Evolutionary conservation across 2,888 invertebrate genomes (phyloP).

Genomic region (Thalpophila matura): DNA sequence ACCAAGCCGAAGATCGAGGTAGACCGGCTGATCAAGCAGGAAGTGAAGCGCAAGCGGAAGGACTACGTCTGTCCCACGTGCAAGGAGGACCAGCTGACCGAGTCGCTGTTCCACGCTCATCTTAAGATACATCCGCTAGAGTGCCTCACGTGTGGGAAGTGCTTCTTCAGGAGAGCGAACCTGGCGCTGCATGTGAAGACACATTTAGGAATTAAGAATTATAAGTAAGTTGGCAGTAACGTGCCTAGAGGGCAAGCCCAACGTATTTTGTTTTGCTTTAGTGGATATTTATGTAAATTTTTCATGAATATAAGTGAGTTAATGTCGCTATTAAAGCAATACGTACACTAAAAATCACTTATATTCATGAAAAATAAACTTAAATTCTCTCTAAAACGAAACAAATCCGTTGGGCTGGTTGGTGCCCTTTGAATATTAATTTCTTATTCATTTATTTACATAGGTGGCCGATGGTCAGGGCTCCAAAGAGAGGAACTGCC

Average conservation of each 20-base stretch:
- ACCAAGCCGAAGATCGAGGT: constrained; percentile 85
- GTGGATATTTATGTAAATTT: too few relatives aligned
- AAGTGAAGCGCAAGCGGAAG: constrained; percentile 74
- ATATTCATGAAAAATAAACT: too few relatives aligned
- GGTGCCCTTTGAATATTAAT: not conserved
- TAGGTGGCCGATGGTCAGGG: too few relatives aligned
- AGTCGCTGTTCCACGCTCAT: constrained; percentile 93
- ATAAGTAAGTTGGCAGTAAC: constrained; percentile 90
- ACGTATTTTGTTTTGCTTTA: too few relatives aligned
- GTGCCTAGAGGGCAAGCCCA: too few relatives aligned
- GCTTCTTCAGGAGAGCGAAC: constrained; percentile 94
- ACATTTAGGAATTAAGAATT: constrained; percentile 95
- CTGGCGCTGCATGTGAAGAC: constrained; percentile 95
- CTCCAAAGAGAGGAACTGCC: too few relatives aligned
- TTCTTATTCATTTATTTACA: too few relatives aligned
- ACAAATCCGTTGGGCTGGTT: too few relatives aligned
- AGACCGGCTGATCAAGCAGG: constrained; percentile 84
- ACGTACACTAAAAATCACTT: too few relatives aligned
- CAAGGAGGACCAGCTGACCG: constrained; percentile 92
- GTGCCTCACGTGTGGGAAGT: constrained; percentile 95
- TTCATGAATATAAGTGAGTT: too few relatives aligned
- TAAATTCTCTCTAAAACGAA: too few relatives aligned
- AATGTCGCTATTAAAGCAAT: too few relatives aligned
- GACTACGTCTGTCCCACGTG: constrained; percentile 85
- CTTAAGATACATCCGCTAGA: constrained; percentile 95